Evolutionary conservation across 2,113 vertebrate species (phyloP).

Genomic region (Nymphicus hollandicus): DNA sequence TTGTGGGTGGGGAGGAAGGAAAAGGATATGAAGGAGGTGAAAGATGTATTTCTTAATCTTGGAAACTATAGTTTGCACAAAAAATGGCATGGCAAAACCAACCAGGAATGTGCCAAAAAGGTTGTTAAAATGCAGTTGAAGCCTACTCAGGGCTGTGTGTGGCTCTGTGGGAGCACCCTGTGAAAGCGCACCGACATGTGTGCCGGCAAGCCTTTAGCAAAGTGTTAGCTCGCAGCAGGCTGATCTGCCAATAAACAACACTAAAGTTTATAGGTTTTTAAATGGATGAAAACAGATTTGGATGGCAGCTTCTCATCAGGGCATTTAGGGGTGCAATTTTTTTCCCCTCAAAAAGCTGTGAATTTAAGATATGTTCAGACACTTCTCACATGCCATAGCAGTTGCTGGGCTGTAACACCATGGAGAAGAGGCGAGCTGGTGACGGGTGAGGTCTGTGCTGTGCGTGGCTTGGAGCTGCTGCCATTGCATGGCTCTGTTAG

Average conservation of each 20-base stretch:
- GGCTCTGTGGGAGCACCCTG: neutral
- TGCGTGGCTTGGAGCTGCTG: neutral
- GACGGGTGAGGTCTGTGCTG: neutral
- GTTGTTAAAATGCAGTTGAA: neutral
- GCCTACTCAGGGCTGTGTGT: neutral
- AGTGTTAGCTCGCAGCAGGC: fast-evolving
- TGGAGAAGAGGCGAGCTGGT: neutral
- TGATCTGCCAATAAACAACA: neutral
- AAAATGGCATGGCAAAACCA: fast-evolving
- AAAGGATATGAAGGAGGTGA: neutral
- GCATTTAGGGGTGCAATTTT: neutral
- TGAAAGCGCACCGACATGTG: fast-evolving
- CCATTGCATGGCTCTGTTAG: neutral
- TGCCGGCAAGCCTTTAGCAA: neutral
- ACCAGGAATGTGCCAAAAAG: neutral
- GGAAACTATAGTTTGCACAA: neutral
- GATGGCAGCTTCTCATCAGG: neutral
- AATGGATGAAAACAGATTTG: neutral
- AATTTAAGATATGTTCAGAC: neutral
- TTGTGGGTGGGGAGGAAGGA: neutral
- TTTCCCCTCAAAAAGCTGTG: neutral
- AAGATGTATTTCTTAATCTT: neutral
- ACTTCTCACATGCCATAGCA: neutral
- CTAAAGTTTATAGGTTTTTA: neutral
- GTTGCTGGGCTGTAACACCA: neutral